phyloP scores from a whole-genome alignment of 2,888 invertebrate species.

The Rhogogaster chlorosoma region DNA sequence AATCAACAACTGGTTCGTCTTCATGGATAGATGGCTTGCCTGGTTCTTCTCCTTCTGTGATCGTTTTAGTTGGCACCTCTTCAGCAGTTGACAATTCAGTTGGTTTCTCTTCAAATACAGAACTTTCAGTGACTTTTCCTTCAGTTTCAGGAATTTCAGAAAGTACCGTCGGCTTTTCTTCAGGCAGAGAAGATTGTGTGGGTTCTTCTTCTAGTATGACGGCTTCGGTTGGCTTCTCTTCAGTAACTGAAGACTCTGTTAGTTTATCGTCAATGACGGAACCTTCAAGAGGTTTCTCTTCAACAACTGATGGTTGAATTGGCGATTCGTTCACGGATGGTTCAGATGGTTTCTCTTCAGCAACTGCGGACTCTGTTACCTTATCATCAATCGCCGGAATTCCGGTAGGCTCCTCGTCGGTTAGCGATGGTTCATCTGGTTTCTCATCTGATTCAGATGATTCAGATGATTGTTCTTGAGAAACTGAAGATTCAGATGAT shows the following conservation, averaged over 20 bases:
- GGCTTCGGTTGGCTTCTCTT: conserved; percentile 37
- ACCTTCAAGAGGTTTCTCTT: not conserved
- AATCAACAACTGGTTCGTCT: not conserved
- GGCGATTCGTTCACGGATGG: conserved; percentile 3
- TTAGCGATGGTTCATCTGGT: conserved; percentile 20
- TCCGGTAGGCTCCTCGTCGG: conserved; percentile 20
- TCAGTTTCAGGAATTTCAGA: conserved; percentile 29
- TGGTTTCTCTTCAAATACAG: conserved; percentile 57
- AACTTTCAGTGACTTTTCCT: conserved; percentile 2
- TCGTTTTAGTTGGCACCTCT: conserved; percentile 39
- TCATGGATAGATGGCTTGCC: conserved; percentile 50
- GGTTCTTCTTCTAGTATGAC: conserved; percentile 46
- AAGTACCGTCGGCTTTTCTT: conserved; percentile 52
- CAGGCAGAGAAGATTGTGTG: conserved; percentile 52
- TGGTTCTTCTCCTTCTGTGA: conserved; percentile 18
- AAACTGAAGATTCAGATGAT: conserved; percentile 21
- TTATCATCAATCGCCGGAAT: conserved; percentile 36
- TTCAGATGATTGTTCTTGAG: conserved; percentile 50
- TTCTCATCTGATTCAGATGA: conserved; percentile 40
- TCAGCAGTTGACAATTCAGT: conserved; percentile 51
- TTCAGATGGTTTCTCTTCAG: conserved; percentile 41
- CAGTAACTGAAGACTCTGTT: not conserved
- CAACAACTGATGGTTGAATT: conserved; percentile 33
- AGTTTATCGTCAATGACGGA: conserved; percentile 15
- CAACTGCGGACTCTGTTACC: conserved; percentile 44